Base-by-base conservation (phyloP, 2,888 invertebrate species). In the Andrena bicolor region DNA sequence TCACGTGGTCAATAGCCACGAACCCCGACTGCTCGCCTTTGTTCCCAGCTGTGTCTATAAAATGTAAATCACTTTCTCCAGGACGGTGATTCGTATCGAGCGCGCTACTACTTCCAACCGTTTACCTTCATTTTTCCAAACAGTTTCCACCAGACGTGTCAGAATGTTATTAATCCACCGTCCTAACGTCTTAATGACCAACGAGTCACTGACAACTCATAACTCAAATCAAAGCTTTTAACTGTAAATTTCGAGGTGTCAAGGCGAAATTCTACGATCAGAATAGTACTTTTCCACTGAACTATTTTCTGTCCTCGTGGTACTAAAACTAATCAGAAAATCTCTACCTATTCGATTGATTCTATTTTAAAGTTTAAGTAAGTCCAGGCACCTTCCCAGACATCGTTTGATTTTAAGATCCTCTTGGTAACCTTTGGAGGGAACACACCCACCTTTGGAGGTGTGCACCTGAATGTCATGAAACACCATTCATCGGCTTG, bases 11-110 rank as follows among this genome's bases (percentile, higher is more conserved):
- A 3, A 16, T 26, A 3, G 56, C 23, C 20, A 30, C 32, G 53
- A 72, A 64, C 26, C 8, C 41, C 30, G 48, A 66, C 76, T 64
- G 68, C 48, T 32, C 56, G 70, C 20, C 64, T 64, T 30, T 48
- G 30, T 53, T 48, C 20, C 8, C 8, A 32, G 16, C 7, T 8
- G 28, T 56, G 23, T 28, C 32, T n/a, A 35, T 41, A 72, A n/a
- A n/a, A n/a, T n/a, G n/a, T n/a, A n/a, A 72, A 83, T 82, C 72
- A 63, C 82, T 83, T 82, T 83, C 83, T 61, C 78, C 49, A 0
- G 20, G 16, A 2, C 10, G 4, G 8, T 8, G 60, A 70, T 76
- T 53, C 35, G n/a, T 71, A 68, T 60, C 63, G 58, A 26, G 32
- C 23, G 13, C 2, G 28, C 51, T 73, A 35, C 49, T 10, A 20